A percentile compares a stretch with the other conserved stretches of the same genome.
Evolutionary conservation across 64 coral and sea anemone species (phyloP).

Genomic region (Porites lutea): DNA sequence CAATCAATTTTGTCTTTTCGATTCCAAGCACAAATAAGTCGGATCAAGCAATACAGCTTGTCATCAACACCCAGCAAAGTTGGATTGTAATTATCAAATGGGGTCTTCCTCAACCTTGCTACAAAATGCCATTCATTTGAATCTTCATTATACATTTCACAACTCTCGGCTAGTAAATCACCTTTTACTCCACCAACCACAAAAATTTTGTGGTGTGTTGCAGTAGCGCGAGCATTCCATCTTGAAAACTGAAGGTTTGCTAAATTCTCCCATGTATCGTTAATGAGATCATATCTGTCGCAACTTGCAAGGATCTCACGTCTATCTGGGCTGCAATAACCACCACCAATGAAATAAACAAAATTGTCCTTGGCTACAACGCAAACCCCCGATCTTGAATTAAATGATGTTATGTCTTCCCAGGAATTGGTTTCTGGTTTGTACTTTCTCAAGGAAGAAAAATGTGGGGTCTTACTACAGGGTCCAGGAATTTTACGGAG

Average conservation of each 20-base stretch:
- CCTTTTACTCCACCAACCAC: not conserved
- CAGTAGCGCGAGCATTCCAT: not conserved
- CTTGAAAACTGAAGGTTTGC: not conserved
- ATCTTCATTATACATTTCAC: not conserved
- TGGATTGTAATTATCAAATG: not conserved
- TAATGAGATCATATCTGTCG: not conserved
- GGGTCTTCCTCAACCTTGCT: not conserved
- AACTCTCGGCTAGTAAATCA: not conserved
- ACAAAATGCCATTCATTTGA: slow-evolving; percentile 7
- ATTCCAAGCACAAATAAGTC: not conserved
- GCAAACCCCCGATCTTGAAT: not conserved
- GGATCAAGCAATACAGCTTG: slow-evolving; percentile 14
- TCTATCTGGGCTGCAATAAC: not conserved
- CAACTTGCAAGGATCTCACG: not conserved
- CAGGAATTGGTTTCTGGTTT: not conserved
- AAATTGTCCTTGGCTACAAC: slow-evolving; percentile 19
- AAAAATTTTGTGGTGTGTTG: not conserved
- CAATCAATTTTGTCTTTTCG: slow-evolving; percentile 8
- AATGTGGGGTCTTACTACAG: not conserved
- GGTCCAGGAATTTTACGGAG: too few species aligned
- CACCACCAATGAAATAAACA: slow-evolving; percentile 10
- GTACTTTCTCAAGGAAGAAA: slow-evolving; percentile 2
- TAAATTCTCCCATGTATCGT: slow-evolving; percentile 12
- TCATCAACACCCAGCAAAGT: not conserved
- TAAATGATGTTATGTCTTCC: slow-evolving; percentile 15